A percentile compares a stretch with the other conserved stretches of the same genome.
Evolutionary conservation across 1,140 invertebrate genomes (phyloP).

Genomic region (Achroia grisella): DNA sequence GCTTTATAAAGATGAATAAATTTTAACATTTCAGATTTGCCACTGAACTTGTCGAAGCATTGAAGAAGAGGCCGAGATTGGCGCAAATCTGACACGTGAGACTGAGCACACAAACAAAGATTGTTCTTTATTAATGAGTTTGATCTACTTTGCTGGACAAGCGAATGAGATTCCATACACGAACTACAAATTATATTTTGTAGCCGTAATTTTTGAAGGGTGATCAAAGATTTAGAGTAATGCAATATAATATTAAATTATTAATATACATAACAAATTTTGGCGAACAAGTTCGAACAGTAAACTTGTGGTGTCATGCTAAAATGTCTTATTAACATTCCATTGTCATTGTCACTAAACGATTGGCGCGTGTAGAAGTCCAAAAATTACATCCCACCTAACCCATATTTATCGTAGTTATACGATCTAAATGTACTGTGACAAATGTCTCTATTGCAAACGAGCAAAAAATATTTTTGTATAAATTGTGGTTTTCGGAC

Average conservation of each 20-base stretch:
- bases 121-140: conserved; percentile 22
- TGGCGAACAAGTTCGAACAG: conserved; percentile 21
- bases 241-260: conserved; percentile 8
- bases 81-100: conserved; percentile 18
- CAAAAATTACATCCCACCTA: conserved; percentile 65
- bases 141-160: conserved; percentile 15
- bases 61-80: conserved; percentile 31
- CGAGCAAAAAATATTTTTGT: conserved; percentile 57
- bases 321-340: conserved; percentile 54
- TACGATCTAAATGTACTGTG: conserved; percentile 23
- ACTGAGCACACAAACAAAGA: conserved; percentile 35
- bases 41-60: conserved; percentile 70
- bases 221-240: conserved; percentile 11
- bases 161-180: neutral
- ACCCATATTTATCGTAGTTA: conserved; percentile 16
- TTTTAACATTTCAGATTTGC: conserved; percentile 60
- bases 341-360: conserved; percentile 46
- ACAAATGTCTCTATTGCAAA: conserved; percentile 39
- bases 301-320: conserved; percentile 23
- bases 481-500: conserved; percentile 51
- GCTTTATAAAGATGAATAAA: no score
- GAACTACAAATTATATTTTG: no score
- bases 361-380: conserved; percentile 51
- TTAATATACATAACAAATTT: conserved; percentile 10
- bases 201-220: neutral